Base-by-base conservation (phyloP, 2,888 invertebrate genomes). In the Bhutanitis thaidina region DNA sequence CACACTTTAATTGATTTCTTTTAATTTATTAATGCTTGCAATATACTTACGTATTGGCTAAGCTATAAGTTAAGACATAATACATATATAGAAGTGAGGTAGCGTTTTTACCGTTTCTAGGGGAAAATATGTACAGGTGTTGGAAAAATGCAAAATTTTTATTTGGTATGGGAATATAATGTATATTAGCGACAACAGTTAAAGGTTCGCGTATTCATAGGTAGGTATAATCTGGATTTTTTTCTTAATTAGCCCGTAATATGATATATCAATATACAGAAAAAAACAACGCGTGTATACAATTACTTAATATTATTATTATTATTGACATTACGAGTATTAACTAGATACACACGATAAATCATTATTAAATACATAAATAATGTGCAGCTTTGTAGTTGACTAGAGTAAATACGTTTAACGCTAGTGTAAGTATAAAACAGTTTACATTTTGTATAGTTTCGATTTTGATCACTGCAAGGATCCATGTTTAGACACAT, bases 391-490 rank as follows among this genome's bases (percentile, higher is more conserved):
- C 77, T 83, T 85, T 81, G 81, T 85, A 77, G 78, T 75, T 90
- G 90, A 90, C 90, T 90, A 90, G 90, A 90, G 74, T 87, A 84
- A 72, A 77, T 81, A 84, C 70, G 71, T 83, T 83, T 76, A 81
- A 79, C 77, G 73, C 78, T 83, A 70, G 35, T 65, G 55, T 74
- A 74, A 69, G 78, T 83, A 84, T 80, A 85, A 83, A 84, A 82
- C 76, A 81, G 76, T 84, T 47, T 82, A 83, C 73, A 80, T 69
- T 70, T 74, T 76, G 65, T 77, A 74, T 75, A 73, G 70, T 75
- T 77, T 80, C 69, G 71, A 75, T 81, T 79, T 74, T 80, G 90
- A 90, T 90, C 90, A 90, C 89, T 90, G 90, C 90, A 90, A 90
- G 86, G 89, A 90, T 90, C 90, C 90, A 78, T 69, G 68, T 77